Conservation (phyloP, 1,140 invertebrate genomes). For the Luehdorfia chinensis region DNA sequence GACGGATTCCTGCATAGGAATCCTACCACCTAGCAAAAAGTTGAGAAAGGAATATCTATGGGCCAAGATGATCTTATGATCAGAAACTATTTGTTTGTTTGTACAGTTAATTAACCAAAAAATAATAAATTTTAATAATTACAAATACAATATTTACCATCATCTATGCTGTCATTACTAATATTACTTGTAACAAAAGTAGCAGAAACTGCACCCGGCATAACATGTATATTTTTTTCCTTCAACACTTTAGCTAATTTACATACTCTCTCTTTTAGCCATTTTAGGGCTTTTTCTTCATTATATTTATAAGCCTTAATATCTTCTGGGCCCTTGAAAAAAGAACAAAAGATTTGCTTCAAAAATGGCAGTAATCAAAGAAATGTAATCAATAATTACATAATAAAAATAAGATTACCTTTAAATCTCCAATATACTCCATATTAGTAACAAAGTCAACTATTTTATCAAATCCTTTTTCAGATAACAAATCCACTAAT, state of each 20-base stretch:
- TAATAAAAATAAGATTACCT: slow-evolving; percentile 58
- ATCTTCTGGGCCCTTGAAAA: slow-evolving; percentile 78
- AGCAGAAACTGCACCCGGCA: slow-evolving; percentile 82
- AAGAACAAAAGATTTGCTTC: slow-evolving; percentile 21
- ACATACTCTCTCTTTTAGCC: slow-evolving; percentile 83
- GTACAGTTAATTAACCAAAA: too few relatives aligned
- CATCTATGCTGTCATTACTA: slow-evolving; percentile 72
- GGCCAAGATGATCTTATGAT: too few relatives aligned
- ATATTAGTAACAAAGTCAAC: slow-evolving; percentile 60
- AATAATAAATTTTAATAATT: too few relatives aligned
- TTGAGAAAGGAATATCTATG: too few relatives aligned
- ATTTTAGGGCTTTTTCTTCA: slow-evolving; percentile 84
- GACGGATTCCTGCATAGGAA: too few relatives aligned
- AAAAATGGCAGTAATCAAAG: too few relatives aligned
- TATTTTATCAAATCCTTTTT: slow-evolving; percentile 61
- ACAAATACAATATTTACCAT: slow-evolving; percentile 55
- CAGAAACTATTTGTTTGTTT: too few relatives aligned
- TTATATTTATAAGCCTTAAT: slow-evolving; percentile 88
- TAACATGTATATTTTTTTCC: slow-evolving; percentile 84
- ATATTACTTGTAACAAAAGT: slow-evolving; percentile 83
- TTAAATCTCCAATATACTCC: slow-evolving; percentile 81
- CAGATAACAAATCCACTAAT: slow-evolving; percentile 82
- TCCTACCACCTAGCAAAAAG: too few relatives aligned
- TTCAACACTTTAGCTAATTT: slow-evolving; percentile 80
- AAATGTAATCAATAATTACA: too few relatives aligned